Evolutionary conservation across 2,797 vertebrate genomes (phyloP), one percentile per base, ranked within the genome.

Genomic region (Morus bassanus): DNA sequence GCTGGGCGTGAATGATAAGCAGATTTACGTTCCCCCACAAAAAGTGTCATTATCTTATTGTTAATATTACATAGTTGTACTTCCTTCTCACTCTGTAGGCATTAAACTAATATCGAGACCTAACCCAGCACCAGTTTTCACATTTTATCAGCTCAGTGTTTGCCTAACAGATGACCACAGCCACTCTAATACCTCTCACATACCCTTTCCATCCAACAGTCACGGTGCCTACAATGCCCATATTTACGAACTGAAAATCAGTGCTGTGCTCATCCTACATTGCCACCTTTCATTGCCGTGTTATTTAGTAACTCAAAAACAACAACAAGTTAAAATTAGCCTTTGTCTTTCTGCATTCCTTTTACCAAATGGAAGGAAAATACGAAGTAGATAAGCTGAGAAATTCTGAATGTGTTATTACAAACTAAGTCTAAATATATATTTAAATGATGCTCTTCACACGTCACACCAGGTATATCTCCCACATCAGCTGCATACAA

Each of bases 11-110:
- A 88, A 75, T 1, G 30, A 75, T 51, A 39, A 39, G 63, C 81
- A 86, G 54, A 69, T 39, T 91, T 61, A 64, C 74, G 41, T 70
- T 69, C 35, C 85, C 87, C 61, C 79, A 59, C 56, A 54, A 24
- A 88, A 83, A 85, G 75, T 39, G 56, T 51, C 91, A 56, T 61
- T 61, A 94, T 48, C 41, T 85, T 69, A n/a, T 25, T 89, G 51
- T 51, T 60, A 64, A 48, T 35, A 37, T 59, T 35, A 56, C 45
- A 30, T 64, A 73, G n/a, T 33, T 17, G 8, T 68, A 43, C 35
- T 86, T 81, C 56, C 46, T 68, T 72, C 18, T 50, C 65, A 45
- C 11, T 2, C 21, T 10, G 25, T 50, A 51, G 83, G 50, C 63
- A 67, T 72, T 45, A 33, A 75, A 33, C 33, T 78, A 2, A 0